phyloP scores from a whole-genome alignment of 2,797 vertebrate species.

The Cryptoblepharus egeriae region DNA sequence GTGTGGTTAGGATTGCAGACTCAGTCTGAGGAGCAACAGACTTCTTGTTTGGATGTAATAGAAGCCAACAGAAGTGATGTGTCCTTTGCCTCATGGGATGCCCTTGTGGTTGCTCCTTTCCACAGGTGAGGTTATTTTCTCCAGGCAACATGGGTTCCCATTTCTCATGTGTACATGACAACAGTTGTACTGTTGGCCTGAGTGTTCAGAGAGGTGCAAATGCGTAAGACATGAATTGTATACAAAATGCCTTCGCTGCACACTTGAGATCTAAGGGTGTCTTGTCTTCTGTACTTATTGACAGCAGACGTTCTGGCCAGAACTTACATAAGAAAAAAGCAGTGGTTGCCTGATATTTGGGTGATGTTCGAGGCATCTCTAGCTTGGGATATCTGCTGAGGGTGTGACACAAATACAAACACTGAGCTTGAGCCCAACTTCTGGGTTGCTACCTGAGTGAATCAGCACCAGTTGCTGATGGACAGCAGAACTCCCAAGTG shows the following conservation, averaged over 20 bases:
- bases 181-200: neutral
- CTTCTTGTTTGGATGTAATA: too few relatives aligned
- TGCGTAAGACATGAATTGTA: neutral
- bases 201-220: neutral
- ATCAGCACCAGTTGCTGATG: conserved; percentile 29
- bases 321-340: neutral
- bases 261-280: neutral
- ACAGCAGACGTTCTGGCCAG: neutral
- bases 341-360: neutral
- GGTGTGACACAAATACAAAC: too few relatives aligned
- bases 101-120: too few relatives aligned
- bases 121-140: too few relatives aligned
- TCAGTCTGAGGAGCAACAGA: too few relatives aligned
- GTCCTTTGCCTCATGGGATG: too few relatives aligned
- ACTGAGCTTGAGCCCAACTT: neutral
- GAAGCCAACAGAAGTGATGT: too few relatives aligned
- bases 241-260: too few relatives aligned
- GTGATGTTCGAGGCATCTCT: neutral
- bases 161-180: too few relatives aligned
- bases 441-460: neutral
- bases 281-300: neutral
- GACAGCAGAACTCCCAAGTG: conserved; percentile 36
- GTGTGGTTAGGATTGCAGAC: too few relatives aligned
- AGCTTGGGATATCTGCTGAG: neutral
- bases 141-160: too few relatives aligned